These are phyloP conservation scores for Darevskia mixta DNA, from an alignment of 2,797 vertebrate species.

Conservation along the genomic window DNA sequence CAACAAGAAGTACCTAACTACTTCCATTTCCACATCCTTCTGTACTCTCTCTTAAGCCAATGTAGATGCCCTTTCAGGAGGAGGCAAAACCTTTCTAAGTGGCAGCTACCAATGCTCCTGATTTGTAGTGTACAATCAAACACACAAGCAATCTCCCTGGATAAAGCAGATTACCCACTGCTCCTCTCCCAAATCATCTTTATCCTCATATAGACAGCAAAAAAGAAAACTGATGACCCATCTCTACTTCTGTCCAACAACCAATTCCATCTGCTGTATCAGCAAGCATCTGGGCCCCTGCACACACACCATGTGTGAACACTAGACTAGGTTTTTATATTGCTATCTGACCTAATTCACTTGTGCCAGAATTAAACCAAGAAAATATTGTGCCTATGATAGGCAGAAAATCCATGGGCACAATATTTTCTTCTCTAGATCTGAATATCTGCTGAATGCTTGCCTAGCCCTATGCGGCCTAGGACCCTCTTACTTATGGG, in stretches of 20 bases:
- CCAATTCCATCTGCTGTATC: too few relatives aligned
- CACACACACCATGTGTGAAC: too few relatives aligned
- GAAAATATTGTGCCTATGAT: background rate
- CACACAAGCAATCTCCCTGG: background rate
- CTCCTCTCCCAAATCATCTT: background rate
- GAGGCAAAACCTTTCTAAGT: background rate
- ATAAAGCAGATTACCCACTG: background rate
- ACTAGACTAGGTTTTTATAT: background rate
- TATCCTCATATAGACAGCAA: background rate
- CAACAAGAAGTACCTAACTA: background rate
- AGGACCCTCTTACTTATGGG: too few relatives aligned
- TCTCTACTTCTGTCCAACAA: background rate
- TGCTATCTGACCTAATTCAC: too few relatives aligned
- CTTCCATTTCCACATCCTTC: background rate
- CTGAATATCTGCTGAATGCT: background rate
- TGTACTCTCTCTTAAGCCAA: too few relatives aligned
- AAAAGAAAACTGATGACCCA: background rate
- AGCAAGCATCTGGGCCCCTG: background rate
- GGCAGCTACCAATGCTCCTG: background rate
- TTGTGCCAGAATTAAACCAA: too few relatives aligned
- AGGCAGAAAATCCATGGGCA: background rate
- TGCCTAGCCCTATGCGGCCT: too few relatives aligned
- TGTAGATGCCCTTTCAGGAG: too few relatives aligned
- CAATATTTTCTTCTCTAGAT: background rate
- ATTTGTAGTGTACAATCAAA: background rate